Percentiles rank a stretch among this genome's conserved stretches.
These are phyloP conservation scores for Meriones psammophilus DNA, from an alignment of 2,797 vertebrate species.

Conservation along the genomic window DNA sequence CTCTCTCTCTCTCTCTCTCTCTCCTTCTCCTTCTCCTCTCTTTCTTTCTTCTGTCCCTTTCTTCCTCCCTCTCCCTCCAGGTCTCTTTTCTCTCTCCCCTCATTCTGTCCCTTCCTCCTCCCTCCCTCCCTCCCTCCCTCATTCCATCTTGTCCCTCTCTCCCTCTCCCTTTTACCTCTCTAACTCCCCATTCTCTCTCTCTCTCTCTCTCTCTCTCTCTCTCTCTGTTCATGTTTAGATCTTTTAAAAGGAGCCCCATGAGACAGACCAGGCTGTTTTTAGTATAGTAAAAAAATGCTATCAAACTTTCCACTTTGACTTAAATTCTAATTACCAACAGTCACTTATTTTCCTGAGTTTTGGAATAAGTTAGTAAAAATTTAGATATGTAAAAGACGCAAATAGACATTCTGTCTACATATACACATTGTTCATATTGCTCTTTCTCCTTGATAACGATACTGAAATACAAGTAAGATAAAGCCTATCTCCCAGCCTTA, in stretches of 20 bases:
- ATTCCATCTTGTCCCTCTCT: background rate
- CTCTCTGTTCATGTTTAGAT: background rate
- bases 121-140: background rate
- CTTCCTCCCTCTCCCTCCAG: background rate
- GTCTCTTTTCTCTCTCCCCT: no score
- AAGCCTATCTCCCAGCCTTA: background rate
- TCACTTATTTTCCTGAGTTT: background rate
- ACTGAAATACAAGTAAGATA: background rate
- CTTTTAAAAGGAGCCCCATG: conserved; percentile 17
- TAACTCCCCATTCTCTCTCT: no score
- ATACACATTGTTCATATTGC: background rate
- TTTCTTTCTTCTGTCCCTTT: fast-evolving
- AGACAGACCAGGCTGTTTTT: background rate
- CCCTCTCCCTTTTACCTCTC: background rate
- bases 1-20: background rate
- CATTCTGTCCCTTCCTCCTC: no score
- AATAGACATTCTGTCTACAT: background rate
- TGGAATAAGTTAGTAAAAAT: conserved; percentile 30
- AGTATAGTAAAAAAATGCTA: conserved; percentile 7
- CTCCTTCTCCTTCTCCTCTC: no score
- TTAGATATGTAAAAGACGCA: background rate
- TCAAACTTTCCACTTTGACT: conserved; percentile 27
- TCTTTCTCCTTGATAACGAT: conserved; percentile 19
- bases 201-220: background rate
- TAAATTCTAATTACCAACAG: conserved; percentile 27